Conservation (phyloP, 2,113 vertebrate species). For the Pongo pygmaeus region DNA sequence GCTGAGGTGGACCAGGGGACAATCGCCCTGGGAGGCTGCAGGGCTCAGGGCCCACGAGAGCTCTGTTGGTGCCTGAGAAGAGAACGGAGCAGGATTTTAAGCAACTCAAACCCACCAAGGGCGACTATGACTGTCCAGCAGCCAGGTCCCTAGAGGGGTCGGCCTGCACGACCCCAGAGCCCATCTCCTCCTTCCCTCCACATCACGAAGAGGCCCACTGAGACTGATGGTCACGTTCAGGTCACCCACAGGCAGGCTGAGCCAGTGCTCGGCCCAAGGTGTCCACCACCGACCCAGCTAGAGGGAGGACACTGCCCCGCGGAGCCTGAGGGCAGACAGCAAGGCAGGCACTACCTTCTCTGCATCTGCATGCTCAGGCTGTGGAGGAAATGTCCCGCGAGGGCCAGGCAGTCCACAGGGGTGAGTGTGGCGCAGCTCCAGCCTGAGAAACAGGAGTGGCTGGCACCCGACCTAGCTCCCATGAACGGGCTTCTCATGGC, state of each 20-base stretch:
- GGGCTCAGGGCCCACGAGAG: not conserved
- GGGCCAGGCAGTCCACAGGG: constrained; percentile 96
- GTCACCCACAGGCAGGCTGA: not conserved
- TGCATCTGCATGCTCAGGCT: constrained; percentile 98
- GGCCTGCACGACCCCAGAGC: not conserved
- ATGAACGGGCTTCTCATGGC: not conserved
- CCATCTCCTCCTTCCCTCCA: not conserved
- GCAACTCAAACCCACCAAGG: not conserved
- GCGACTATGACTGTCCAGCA: too few relatives aligned
- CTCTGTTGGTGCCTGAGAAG: not conserved
- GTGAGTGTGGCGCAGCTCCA: constrained; percentile 99
- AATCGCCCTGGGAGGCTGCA: not conserved
- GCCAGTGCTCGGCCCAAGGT: not conserved
- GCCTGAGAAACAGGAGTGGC: constrained; percentile 82
- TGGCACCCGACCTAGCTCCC: not conserved
- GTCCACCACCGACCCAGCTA: accelerated
- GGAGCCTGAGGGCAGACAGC: not conserved
- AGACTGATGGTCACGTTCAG: not conserved
- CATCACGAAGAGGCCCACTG: not conserved
- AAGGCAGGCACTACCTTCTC: constrained; percentile 80
- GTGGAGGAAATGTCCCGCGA: constrained; percentile 97
- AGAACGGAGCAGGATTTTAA: not conserved
- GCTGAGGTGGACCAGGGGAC: not conserved
- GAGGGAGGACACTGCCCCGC: not conserved
- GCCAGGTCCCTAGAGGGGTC: too few relatives aligned